These are phyloP conservation scores for Tretioscincus oriximinensis DNA, from an alignment of 2,113 vertebrate genomes.

Conservation along the genomic window DNA sequence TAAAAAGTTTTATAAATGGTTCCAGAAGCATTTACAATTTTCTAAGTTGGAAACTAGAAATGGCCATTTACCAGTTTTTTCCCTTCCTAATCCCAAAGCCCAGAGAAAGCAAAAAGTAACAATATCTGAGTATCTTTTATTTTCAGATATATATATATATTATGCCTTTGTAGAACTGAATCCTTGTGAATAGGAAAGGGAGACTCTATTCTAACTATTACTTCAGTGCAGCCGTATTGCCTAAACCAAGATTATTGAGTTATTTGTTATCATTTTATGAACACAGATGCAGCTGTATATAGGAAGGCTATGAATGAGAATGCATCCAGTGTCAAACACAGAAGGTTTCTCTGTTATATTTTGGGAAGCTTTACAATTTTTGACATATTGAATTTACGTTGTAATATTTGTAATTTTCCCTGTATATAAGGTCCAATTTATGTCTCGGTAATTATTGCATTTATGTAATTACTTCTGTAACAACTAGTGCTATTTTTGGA, in stretches of 20 bases:
- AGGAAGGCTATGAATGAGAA: not conserved
- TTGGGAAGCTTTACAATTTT: not conserved
- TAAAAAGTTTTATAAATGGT: no score
- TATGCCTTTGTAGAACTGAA: no score
- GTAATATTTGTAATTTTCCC: not conserved
- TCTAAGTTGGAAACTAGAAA: no score
- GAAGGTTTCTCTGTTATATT: not conserved
- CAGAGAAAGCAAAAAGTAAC: no score
- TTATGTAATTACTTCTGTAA: slow-evolving; percentile 23
- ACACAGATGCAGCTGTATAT: not conserved
- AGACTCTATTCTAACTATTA: no score
- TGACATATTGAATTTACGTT: not conserved
- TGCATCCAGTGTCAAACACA: not conserved
- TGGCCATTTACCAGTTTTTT: no score
- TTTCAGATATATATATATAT: no score
- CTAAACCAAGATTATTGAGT: not conserved
- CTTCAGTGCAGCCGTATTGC: no score
- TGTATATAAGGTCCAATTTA: not conserved
- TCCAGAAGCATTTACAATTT: no score
- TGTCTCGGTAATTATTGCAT: not conserved
- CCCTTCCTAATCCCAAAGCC: no score
- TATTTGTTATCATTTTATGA: not conserved
- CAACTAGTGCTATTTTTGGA: not conserved
- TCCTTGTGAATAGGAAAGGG: no score
- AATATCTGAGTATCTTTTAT: no score